These are phyloP conservation scores for Diaphora mendica DNA, from an alignment of 2,888 invertebrate species.

Conservation along the genomic window DNA sequence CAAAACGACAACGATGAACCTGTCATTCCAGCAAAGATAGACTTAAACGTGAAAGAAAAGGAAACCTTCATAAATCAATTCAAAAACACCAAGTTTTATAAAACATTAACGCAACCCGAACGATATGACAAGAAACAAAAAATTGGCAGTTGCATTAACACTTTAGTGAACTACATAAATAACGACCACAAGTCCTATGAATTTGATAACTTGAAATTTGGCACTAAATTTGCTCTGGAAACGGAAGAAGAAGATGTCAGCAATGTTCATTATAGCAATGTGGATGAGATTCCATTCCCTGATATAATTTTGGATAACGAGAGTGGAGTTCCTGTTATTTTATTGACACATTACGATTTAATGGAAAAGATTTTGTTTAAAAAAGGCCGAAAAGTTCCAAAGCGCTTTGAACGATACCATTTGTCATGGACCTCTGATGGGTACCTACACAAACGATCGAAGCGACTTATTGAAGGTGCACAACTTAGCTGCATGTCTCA, in stretches of 20 bases:
- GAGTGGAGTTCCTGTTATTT: slow-evolving; percentile 62
- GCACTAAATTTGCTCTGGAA: slow-evolving; percentile 38
- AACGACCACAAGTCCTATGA: slow-evolving; percentile 58
- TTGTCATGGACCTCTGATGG: not conserved
- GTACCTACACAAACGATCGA: not conserved
- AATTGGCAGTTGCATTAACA: slow-evolving; percentile 59
- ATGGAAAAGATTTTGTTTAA: slow-evolving; percentile 58
- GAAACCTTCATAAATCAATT: slow-evolving; percentile 48
- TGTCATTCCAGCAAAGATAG: slow-evolving; percentile 18
- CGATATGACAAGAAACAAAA: slow-evolving; percentile 42
- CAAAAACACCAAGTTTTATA: slow-evolving; percentile 51
- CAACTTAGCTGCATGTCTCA: slow-evolving; percentile 19
- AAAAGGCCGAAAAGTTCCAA: not conserved
- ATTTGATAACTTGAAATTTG: slow-evolving; percentile 57
- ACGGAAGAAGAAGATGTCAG: slow-evolving; percentile 52
- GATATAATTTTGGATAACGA: slow-evolving; percentile 62
- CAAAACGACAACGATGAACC: slow-evolving; percentile 18
- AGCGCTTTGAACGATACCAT: not conserved
- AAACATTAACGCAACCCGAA: slow-evolving; percentile 30
- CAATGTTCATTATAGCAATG: slow-evolving; percentile 52
- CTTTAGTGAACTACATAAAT: slow-evolving; percentile 65
- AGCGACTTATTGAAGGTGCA: not conserved
- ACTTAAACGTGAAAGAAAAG: slow-evolving; percentile 49
- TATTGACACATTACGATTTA: slow-evolving; percentile 54
- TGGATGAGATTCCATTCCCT: slow-evolving; percentile 62